Conservation (phyloP, 2,797 vertebrate species). For the Erethizon dorsatum region DNA sequence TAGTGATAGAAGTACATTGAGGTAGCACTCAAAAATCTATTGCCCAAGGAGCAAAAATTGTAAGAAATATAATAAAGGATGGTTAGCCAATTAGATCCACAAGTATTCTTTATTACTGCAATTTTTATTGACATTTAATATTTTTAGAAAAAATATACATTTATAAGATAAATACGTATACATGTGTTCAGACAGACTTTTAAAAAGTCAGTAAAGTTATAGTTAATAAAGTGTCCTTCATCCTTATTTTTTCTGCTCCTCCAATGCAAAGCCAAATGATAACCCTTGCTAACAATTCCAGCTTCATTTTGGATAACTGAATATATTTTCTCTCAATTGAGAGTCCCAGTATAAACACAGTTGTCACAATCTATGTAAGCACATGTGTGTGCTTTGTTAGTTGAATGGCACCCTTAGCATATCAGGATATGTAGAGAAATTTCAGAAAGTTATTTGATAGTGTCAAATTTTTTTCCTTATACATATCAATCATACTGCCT, state of each 20-base stretch:
- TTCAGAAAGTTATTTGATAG: slow-evolving; percentile 12
- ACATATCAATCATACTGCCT: background rate
- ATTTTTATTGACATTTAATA: background rate
- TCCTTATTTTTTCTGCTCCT: background rate
- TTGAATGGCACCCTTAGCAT: background rate
- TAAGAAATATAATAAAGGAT: background rate
- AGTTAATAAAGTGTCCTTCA: background rate
- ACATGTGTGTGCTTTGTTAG: too few species aligned
- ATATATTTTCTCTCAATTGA: background rate
- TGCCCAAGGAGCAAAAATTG: background rate
- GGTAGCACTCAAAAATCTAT: background rate
- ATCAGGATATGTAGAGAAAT: background rate
- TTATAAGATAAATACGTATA: background rate
- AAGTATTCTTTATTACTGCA: background rate
- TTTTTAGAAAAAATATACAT: background rate
- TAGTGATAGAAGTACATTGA: background rate
- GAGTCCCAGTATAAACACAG: background rate
- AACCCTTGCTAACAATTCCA: background rate
- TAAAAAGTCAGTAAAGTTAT: background rate
- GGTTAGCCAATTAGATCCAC: background rate
- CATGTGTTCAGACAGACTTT: background rate
- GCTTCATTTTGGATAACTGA: background rate
- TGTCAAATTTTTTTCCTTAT: background rate
- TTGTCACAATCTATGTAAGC: too few species aligned
- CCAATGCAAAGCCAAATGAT: background rate